Evolutionary conservation across 2,888 invertebrate genomes (phyloP).

Genomic region (Steinernema scapterisci): DNA sequence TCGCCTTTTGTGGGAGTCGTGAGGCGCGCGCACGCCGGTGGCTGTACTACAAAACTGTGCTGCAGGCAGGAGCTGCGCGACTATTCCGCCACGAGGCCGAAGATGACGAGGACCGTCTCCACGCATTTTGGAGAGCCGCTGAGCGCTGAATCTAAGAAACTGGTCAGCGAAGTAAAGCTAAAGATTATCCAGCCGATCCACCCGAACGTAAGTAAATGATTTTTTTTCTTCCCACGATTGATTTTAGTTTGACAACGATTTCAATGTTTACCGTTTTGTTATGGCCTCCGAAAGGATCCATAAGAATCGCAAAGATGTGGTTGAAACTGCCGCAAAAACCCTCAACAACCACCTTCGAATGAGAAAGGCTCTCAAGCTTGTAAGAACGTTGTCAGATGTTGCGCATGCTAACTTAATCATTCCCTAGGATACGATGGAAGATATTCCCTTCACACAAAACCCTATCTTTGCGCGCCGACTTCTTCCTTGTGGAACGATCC

Average conservation of each 20-base stretch:
- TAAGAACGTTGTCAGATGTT: constrained; percentile 32
- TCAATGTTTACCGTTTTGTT: constrained; percentile 67
- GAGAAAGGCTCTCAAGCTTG: constrained; percentile 61
- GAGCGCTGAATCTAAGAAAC: constrained; percentile 52
- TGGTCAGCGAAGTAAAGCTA: constrained; percentile 60
- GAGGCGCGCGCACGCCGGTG: not conserved
- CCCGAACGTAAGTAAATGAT: constrained; percentile 52
- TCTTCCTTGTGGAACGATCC: constrained; percentile 62
- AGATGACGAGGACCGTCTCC: constrained; percentile 31
- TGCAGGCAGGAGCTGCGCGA: not conserved
- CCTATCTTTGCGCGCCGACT: constrained; percentile 57
- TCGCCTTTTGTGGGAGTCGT: not conserved
- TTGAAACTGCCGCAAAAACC: constrained; percentile 59
- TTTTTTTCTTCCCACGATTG: not conserved
- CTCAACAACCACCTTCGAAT: constrained; percentile 64
- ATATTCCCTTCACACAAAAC: constrained; percentile 62
- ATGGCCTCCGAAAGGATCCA: constrained; percentile 55
- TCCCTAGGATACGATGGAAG: constrained; percentile 54
- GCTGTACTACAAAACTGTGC: not conserved
- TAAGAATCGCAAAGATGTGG: constrained; percentile 58
- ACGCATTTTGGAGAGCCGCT: constrained; percentile 59
- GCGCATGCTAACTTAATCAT: not conserved
- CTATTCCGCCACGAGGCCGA: not conserved
- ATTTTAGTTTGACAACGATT: constrained; percentile 64
- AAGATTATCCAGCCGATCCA: constrained; percentile 58